Evolutionary conservation across 2,888 invertebrate species (phyloP).

Genomic region (Tachina lurida): DNA sequence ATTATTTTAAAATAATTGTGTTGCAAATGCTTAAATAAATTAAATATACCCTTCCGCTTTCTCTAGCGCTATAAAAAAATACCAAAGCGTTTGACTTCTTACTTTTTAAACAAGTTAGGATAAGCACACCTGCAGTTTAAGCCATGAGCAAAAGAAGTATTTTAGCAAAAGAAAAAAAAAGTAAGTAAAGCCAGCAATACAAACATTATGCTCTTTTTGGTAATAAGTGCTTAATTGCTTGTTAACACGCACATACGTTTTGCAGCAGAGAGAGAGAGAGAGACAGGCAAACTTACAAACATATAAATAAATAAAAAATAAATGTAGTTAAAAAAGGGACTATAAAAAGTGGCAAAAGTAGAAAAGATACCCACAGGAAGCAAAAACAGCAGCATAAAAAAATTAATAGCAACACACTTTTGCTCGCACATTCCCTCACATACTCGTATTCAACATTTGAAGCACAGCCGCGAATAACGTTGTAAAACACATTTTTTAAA

Average conservation of each 20-base stretch:
- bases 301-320: constrained; percentile 3
- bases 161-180: constrained; percentile 18
- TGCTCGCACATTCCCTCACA: constrained; percentile 44
- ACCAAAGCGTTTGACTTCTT: constrained; percentile 64
- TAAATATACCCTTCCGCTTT: neutral
- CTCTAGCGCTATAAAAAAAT: constrained; percentile 15
- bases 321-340: neutral
- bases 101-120: constrained; percentile 59
- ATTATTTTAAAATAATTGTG: neutral
- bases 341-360: constrained; percentile 19
- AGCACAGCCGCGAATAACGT: too few relatives aligned
- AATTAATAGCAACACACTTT: neutral
- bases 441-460: constrained; percentile 26
- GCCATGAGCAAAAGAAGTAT: constrained; percentile 50
- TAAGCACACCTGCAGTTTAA: constrained; percentile 64
- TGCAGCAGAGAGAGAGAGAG: too few relatives aligned
- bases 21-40: neutral
- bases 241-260: constrained; percentile 74
- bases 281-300: constrained; percentile 31
- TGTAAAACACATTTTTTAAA: too few relatives aligned
- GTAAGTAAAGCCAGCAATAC: constrained; percentile 39
- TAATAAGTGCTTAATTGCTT: constrained; percentile 75
- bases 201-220: constrained; percentile 59
- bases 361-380: constrained; percentile 34
- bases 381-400: constrained; percentile 5